Evolutionary conservation across 2,888 invertebrate genomes (phyloP), one percentile per base, ranked within the genome.

Genomic region (Junonia oenone): DNA sequence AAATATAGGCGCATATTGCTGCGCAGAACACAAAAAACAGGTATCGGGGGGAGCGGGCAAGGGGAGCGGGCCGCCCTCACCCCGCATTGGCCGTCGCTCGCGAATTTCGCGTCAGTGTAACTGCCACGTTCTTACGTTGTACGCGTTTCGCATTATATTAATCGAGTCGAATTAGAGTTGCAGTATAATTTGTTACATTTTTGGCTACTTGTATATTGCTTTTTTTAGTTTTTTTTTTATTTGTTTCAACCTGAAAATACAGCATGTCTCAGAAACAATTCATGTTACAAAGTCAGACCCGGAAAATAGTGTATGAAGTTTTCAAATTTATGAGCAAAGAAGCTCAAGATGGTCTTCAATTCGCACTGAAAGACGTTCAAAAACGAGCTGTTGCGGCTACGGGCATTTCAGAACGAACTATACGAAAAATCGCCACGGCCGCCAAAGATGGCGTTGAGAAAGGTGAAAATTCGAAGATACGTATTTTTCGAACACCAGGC

Each of bases 321-420:
- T 31, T 45, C 2, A 45, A 11, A 14, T 45, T 45, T 26, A 45
- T 31, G 29, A 31, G 9, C 11, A 31, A 31, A 8, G 45, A 45
- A 45, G 22, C 45, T 45, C 22, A 45, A 45, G 45, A 45, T 17
- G 26, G 45, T n/a, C n/a, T 45, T 26, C 19, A 45, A 45, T 26
- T 13, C 19, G 17, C 38, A 8, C 26, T 38, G 15, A 51, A 51
- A 17, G 37, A 14, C 14, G 17, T 9, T 9, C 15, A 38, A 8
- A 17, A 2, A 17, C 13, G 29, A 17, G 19, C 19, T 31, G 43
- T 45, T 5, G 19, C 22, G 15, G 51, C 45, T 19, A 45, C 51
- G 13, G 33, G 33, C 6, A 17, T 31, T 14, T 22, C 43, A 26
- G 43, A 19, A 6, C 14, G 19, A n/a, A 45, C 43, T 13, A 15